phyloP scores from a whole-genome alignment of 2,888 invertebrate species.

The Epistrophe grossulariae region DNA sequence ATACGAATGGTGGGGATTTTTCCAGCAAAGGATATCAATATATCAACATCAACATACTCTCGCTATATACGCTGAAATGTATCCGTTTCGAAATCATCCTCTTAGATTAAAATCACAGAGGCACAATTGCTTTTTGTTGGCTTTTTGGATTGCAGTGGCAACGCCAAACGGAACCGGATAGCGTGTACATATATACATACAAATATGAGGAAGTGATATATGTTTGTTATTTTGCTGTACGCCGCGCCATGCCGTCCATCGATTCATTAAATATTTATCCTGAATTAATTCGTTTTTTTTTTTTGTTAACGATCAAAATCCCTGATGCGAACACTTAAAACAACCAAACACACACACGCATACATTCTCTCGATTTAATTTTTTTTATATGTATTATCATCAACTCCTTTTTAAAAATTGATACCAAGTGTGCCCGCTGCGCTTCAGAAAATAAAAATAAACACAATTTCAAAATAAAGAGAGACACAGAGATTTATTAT shows the following conservation, averaged over 20 bases:
- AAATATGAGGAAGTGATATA: constrained; percentile 23
- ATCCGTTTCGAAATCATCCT: constrained; percentile 59
- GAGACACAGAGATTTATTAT: constrained; percentile 23
- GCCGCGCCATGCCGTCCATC: constrained; percentile 17
- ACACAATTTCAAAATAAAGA: constrained; percentile 11
- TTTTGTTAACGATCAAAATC: constrained; percentile 46
- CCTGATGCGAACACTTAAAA: constrained; percentile 17
- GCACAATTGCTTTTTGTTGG: constrained; percentile 31
- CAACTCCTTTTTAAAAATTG: constrained; percentile 4
- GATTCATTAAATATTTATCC: constrained; percentile 73
- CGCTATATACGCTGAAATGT: constrained; percentile 6
- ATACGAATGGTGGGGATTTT: constrained; percentile 23
- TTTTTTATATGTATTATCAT: background rate
- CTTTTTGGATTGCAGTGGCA: constrained; percentile 28
- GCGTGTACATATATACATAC: background rate
- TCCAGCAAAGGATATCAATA: constrained; percentile 19
- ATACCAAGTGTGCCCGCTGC: constrained; percentile 1
- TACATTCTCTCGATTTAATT: background rate
- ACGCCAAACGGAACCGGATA: constrained; percentile 31
- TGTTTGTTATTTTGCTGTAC: constrained; percentile 19
- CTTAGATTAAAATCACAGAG: constrained; percentile 54
- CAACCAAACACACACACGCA: background rate
- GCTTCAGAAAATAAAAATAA: constrained; percentile 15
- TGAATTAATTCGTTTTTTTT: constrained; percentile 58
- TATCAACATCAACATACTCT: background rate